These are phyloP conservation scores for Crenichthys baileyi DNA, from an alignment of 2,797 vertebrate species.

Conservation along the genomic window DNA sequence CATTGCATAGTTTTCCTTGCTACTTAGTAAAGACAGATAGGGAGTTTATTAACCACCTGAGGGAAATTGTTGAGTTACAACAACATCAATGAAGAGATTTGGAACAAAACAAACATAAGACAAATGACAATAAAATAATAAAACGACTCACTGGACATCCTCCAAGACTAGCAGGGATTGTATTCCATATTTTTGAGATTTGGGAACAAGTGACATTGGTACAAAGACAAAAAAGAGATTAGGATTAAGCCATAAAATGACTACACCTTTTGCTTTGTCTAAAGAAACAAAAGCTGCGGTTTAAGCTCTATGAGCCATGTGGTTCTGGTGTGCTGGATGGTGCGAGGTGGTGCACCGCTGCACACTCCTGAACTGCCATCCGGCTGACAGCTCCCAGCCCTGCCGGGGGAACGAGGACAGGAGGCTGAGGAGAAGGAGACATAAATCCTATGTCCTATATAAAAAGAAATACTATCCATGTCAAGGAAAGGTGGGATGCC, in stretches of 20 bases:
- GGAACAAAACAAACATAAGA: background rate
- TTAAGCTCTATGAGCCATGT: conserved; percentile 30
- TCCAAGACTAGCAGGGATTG: background rate
- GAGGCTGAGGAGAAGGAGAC: conserved; percentile 58
- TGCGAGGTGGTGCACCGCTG: conserved; percentile 23
- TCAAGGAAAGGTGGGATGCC: conserved; percentile 87
- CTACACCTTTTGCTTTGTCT: conserved; percentile 33
- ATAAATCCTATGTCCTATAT: conserved; percentile 89
- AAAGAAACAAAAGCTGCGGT: background rate
- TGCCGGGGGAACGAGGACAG: conserved; percentile 55
- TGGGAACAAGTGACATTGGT: conserved; percentile 5
- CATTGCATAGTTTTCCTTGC: too few species aligned
- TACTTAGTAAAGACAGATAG: too few species aligned
- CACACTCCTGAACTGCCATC: conserved; percentile 64
- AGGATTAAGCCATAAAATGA: conserved; percentile 18
- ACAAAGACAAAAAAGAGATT: background rate
- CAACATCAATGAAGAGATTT: too few species aligned
- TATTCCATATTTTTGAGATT: background rate
- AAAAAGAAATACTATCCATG: conserved; percentile 88
- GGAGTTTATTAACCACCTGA: too few species aligned
- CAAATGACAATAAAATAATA: background rate
- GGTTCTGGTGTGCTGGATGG: conserved; percentile 37
- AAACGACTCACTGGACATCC: background rate
- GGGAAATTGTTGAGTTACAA: too few species aligned
- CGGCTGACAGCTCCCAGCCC: conserved; percentile 70